Evolutionary conservation across 2,797 vertebrate species (phyloP).

Genomic region (Thaleichthys pacificus): DNA sequence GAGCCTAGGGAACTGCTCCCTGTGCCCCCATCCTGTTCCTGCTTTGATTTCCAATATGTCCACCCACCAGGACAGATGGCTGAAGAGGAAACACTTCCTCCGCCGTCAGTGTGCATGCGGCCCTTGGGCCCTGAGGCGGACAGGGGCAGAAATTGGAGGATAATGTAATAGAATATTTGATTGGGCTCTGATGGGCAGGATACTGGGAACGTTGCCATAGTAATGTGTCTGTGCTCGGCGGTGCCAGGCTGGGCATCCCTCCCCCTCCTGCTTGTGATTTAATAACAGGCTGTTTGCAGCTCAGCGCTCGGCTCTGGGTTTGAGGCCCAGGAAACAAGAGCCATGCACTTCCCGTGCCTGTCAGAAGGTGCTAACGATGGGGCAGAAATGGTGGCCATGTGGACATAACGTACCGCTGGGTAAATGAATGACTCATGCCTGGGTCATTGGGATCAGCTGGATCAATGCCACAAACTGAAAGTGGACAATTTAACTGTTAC

Average conservation of each 20-base stretch:
- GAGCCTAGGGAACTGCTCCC: constrained; percentile 63
- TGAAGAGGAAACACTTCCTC: constrained; percentile 77
- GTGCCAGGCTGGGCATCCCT: constrained; percentile 9
- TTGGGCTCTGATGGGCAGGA: constrained; percentile 71
- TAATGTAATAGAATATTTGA: constrained; percentile 91
- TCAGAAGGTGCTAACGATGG: constrained; percentile 44
- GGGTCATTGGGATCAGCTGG: neutral
- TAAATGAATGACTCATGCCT: constrained; percentile 34
- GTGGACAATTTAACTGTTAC: constrained; percentile 16
- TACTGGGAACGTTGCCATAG: constrained; percentile 61
- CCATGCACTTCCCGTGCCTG: constrained; percentile 27
- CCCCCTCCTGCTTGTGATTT: constrained; percentile 40
- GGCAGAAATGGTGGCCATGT: constrained; percentile 24
- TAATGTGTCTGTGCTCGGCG: constrained; percentile 55
- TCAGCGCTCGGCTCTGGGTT: constrained; percentile 8
- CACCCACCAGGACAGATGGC: constrained; percentile 84
- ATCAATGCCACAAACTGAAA: constrained; percentile 19
- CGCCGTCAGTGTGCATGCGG: constrained; percentile 68
- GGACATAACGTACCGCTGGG: constrained; percentile 28
- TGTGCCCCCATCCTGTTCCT: constrained; percentile 74
- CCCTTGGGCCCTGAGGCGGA: constrained; percentile 67
- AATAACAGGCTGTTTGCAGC: constrained; percentile 49
- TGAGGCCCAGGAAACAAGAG: constrained; percentile 31
- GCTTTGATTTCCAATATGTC: constrained; percentile 84
- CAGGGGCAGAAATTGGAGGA: constrained; percentile 80